Conservation (phyloP, 2,797 vertebrate genomes). For the Lutjanus campechanus region DNA sequence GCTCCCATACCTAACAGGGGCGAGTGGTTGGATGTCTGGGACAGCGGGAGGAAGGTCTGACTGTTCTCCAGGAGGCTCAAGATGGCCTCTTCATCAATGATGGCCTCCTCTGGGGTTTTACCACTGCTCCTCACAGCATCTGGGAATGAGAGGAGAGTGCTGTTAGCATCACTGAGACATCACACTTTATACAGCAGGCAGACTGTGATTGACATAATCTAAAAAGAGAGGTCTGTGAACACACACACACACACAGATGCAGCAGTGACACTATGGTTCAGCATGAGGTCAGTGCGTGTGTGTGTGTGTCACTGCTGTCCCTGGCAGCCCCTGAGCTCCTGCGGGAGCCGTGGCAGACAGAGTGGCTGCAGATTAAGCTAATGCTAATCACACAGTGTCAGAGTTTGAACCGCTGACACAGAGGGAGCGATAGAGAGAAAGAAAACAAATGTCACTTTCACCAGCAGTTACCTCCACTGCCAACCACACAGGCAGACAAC, state of each 20-base stretch:
- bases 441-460: slow-evolving; percentile 13
- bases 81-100: slow-evolving; percentile 97
- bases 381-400: slow-evolving; percentile 28
- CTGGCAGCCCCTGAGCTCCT: slow-evolving; percentile 20
- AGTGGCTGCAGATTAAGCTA: slow-evolving; percentile 37
- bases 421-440: slow-evolving; percentile 9
- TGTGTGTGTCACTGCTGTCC: slow-evolving; percentile 11
- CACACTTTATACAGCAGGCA: not conserved
- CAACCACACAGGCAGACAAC: not conserved
- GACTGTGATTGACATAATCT: slow-evolving; percentile 9
- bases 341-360: slow-evolving; percentile 31
- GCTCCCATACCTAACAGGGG: slow-evolving; percentile 84
- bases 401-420: not conserved
- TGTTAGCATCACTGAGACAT: slow-evolving; percentile 19
- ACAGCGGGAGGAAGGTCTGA: slow-evolving; percentile 92
- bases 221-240: not conserved
- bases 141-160: slow-evolving; percentile 7
- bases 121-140: slow-evolving; percentile 58
- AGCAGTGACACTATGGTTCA: slow-evolving; percentile 12
- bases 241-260: slow-evolving; percentile 8
- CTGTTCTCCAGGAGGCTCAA: slow-evolving; percentile 95
- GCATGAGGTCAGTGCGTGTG: not conserved
- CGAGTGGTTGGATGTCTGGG: slow-evolving; percentile 91
- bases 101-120: slow-evolving; percentile 85
- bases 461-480: slow-evolving; percentile 1